phyloP scores from a whole-genome alignment of 2,888 invertebrate species.

The Drosophila infuscata region DNA sequence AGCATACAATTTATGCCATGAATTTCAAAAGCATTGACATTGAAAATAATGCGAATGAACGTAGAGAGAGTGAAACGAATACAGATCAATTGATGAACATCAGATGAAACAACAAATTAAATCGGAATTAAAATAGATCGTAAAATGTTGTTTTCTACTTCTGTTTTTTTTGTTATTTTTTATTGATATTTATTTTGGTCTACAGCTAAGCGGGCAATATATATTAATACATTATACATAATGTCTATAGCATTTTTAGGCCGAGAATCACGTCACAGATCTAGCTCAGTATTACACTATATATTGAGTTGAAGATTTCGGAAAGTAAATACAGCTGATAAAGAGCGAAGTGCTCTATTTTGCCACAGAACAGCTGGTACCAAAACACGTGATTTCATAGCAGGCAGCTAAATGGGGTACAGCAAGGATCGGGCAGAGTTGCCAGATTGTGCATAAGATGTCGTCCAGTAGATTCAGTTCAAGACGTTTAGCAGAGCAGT shows the following conservation, averaged over 20 bases:
- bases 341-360: no score
- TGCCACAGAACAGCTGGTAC: background rate
- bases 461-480: background rate
- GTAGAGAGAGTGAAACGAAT: conserved; percentile 17
- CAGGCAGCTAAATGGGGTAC: background rate
- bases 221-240: background rate
- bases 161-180: background rate
- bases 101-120: conserved; percentile 10
- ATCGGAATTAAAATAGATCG: conserved; percentile 15
- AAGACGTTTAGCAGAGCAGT: background rate
- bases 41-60: conserved; percentile 70
- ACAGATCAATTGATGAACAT: conserved; percentile 11
- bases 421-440: background rate
- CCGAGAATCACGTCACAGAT: background rate
- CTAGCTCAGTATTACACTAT: background rate
- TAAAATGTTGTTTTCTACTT: background rate
- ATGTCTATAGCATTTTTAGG: background rate
- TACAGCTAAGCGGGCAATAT: background rate
- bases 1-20: conserved; percentile 62
- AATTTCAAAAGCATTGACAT: conserved; percentile 77
- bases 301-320: background rate
- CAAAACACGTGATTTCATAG: background rate
- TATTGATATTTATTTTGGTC: conserved; percentile 7
- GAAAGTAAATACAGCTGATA: no score
- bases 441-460: conserved; percentile 1